Percentiles rank a stretch among this genome's conserved stretches.
Evolutionary conservation across 1,140 invertebrate species (phyloP).

Genomic region (Lamellibrachia luymesi): DNA sequence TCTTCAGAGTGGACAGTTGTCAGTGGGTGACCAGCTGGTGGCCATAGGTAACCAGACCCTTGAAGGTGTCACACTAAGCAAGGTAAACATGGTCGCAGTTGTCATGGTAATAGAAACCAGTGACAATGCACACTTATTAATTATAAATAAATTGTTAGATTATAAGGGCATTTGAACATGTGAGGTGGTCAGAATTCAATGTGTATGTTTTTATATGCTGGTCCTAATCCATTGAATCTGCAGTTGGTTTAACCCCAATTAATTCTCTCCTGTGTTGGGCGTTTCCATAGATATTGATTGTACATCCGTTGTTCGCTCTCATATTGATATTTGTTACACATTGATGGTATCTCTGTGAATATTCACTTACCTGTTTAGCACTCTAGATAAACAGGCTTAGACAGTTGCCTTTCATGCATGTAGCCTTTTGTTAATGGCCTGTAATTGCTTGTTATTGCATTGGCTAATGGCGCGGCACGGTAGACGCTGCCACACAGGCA

Average conservation of each 20-base stretch:
- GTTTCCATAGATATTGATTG: slow-evolving; percentile 6
- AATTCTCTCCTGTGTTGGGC: background rate
- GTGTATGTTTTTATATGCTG: background rate
- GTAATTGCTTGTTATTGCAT: background rate
- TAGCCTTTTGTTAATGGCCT: background rate
- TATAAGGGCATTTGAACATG: background rate
- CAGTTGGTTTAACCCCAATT: background rate
- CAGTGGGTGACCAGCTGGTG: slow-evolving; percentile 91
- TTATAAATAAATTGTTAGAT: background rate
- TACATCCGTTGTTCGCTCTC: background rate
- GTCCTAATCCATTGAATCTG: background rate
- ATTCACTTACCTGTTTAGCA: background rate
- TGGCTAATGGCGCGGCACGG: background rate
- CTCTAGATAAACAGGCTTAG: background rate
- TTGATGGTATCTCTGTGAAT: background rate
- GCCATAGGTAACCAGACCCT: slow-evolving; percentile 88
- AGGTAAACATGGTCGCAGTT: slow-evolving; percentile 35
- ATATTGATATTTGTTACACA: background rate
- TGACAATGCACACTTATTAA: background rate
- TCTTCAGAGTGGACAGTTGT: slow-evolving; percentile 63
- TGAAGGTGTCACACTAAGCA: slow-evolving; percentile 62
- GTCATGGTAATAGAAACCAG: background rate
- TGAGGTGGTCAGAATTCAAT: background rate
- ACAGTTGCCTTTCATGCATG: background rate
- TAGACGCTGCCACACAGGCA: background rate